These are phyloP conservation scores for Muscicapa comitata DNA, from an alignment of 2,797 vertebrate species.

Conservation along the genomic window DNA sequence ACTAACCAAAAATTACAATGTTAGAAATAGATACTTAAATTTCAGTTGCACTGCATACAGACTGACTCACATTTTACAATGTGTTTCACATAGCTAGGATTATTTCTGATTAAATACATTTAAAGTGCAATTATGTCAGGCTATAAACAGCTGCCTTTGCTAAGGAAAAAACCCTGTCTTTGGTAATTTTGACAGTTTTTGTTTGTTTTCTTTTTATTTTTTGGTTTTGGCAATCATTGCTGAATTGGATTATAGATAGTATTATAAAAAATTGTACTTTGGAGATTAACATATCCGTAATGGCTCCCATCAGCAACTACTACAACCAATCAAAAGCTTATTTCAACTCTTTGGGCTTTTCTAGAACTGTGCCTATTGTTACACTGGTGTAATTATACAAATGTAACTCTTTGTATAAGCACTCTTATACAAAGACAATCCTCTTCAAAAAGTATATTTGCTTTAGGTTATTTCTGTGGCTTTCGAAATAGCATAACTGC, in stretches of 20 bases:
- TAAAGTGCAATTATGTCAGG: background rate
- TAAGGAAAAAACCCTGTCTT: background rate
- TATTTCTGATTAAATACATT: background rate
- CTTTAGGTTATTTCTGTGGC: background rate
- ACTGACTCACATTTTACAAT: background rate
- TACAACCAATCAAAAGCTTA: background rate
- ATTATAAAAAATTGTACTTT: background rate
- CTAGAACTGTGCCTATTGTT: background rate
- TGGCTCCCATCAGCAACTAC: background rate
- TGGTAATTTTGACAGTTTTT: background rate
- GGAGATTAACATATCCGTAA: background rate
- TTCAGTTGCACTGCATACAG: background rate
- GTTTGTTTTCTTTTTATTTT: background rate
- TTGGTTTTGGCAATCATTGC: background rate
- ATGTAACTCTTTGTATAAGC: background rate
- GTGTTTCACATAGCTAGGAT: background rate
- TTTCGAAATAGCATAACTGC: background rate
- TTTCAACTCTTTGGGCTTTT: background rate
- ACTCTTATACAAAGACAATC: background rate
- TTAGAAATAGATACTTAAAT: background rate
- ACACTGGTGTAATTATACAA: background rate
- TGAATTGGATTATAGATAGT: background rate
- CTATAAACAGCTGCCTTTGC: background rate
- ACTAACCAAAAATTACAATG: background rate
- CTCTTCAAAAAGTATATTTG: background rate